Conservation (phyloP, 2,797 vertebrate genomes). For the Heteromormyrus szaboi region DNA sequence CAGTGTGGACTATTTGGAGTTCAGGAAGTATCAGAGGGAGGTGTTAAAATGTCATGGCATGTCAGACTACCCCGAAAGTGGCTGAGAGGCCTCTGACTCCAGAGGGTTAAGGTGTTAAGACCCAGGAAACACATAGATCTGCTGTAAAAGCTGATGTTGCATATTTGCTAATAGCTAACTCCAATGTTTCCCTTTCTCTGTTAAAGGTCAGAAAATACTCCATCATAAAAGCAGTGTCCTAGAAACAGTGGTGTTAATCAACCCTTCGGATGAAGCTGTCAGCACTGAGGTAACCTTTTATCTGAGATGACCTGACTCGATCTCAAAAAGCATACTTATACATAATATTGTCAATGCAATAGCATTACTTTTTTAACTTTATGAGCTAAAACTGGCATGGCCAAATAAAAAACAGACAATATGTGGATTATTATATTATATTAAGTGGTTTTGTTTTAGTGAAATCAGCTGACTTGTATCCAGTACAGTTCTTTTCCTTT, state of each 20-base stretch:
- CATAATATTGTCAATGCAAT: not conserved
- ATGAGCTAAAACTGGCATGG: not conserved
- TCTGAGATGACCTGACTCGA: not conserved
- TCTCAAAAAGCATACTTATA: not conserved
- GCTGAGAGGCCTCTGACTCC: no score
- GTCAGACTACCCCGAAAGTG: no score
- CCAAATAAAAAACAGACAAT: not conserved
- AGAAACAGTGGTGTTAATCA: slow-evolving; percentile 95
- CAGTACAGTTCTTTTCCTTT: not conserved
- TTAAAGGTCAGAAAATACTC: slow-evolving; percentile 90
- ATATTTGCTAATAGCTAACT: not conserved
- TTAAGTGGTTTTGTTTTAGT: not conserved
- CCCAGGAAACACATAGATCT: not conserved
- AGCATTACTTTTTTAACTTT: not conserved
- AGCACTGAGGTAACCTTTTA: slow-evolving; percentile 78
- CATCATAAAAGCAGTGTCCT: slow-evolving; percentile 92
- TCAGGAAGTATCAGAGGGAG: not conserved
- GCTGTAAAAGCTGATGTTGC: not conserved
- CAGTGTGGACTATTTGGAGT: not conserved
- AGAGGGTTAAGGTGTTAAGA: not conserved
- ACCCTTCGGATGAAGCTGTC: slow-evolving; percentile 94
- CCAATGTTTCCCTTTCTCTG: slow-evolving; percentile 26
- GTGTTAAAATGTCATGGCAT: not conserved
- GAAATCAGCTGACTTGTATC: not conserved
- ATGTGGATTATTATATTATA: not conserved